phyloP scores from a whole-genome alignment of 2,797 vertebrate genomes.

The Allobates femoralis region DNA sequence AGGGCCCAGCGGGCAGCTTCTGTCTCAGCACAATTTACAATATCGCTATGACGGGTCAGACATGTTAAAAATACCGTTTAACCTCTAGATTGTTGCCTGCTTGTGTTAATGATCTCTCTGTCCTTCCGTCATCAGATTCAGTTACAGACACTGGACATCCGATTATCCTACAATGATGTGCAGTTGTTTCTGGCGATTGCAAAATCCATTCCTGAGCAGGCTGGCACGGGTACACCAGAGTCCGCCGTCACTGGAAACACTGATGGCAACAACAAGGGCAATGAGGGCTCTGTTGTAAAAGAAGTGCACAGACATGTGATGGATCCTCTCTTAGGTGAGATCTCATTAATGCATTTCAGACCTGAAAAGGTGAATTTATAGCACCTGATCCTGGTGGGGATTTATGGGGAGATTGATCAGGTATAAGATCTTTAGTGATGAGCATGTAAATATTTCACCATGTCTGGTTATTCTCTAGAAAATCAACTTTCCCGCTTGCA shows the following conservation, averaged over 20 bases:
- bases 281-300: conserved; percentile 63
- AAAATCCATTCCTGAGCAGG: conserved; percentile 88
- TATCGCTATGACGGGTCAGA: too few relatives aligned
- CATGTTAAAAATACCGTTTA: background rate
- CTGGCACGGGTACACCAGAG: conserved; percentile 66
- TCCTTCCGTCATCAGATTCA: conserved; percentile 83
- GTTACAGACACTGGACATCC: conserved; percentile 91
- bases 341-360: background rate
- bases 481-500: conserved; percentile 85
- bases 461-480: conserved; percentile 74
- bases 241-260: conserved; percentile 39
- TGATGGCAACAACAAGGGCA: conserved; percentile 53
- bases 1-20: too few relatives aligned
- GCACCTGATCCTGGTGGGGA: background rate
- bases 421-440: background rate
- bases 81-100: background rate
- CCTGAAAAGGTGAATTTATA: background rate
- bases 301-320: conserved; percentile 73
- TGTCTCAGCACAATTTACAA: too few relatives aligned
- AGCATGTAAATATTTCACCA: background rate
- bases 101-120: background rate
- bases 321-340: conserved; percentile 86
- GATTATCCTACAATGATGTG: conserved; percentile 97
- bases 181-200: conserved; percentile 95
- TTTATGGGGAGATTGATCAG: background rate